Evolutionary conservation across 2,797 vertebrate genomes (phyloP), one percentile per base, ranked within the genome.

Genomic region (Menidia menidia): DNA sequence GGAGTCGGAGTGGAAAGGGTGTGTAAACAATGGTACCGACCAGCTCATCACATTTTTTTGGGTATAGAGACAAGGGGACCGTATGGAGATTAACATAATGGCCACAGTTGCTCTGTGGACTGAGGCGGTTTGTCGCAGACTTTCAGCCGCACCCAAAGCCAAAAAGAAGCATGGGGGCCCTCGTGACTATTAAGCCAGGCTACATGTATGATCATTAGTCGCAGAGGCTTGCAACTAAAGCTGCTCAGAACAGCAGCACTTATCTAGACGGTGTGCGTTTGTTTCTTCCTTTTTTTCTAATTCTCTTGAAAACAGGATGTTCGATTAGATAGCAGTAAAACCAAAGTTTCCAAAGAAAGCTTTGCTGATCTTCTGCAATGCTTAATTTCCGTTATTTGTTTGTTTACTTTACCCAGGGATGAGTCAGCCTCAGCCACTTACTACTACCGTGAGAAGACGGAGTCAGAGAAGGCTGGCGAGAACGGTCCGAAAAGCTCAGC

Each of bases 351-450:
- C 25, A 25, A 25, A 25, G 25, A 25, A 25, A 25, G 25, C 25
- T 25, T 1, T 25, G 25, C 25, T 2, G 25, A 25, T 25, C 25
- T 25, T 25, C 25, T 25, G 25, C 25, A 25, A 25, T 25, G 25
- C 25, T 25, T 25, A 25, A 25, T 25, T 25, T 25, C 25, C 25
- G 31, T 18, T 16, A 7, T 42, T 5, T 31, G 4, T 1, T 5
- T 13, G 7, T 33, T 30, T 25, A n/a, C 5, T 11, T 4, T 32
- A 58, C 51, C 3, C 0, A 98, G 98, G 88, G 97, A 99, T 65
- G 87, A 94, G 88, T 99, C 98, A 0, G 94, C 96, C 32, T 96
- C 97, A 13, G 97, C 97, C 1, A 98, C 97, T 0, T 98, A 94
- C 84, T 96, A 94, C 64, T 96, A 92, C 57, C 89, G 85, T 56